Base-by-base conservation (phyloP, 1,140 invertebrate species). In the Leptopilina clavipes region DNA sequence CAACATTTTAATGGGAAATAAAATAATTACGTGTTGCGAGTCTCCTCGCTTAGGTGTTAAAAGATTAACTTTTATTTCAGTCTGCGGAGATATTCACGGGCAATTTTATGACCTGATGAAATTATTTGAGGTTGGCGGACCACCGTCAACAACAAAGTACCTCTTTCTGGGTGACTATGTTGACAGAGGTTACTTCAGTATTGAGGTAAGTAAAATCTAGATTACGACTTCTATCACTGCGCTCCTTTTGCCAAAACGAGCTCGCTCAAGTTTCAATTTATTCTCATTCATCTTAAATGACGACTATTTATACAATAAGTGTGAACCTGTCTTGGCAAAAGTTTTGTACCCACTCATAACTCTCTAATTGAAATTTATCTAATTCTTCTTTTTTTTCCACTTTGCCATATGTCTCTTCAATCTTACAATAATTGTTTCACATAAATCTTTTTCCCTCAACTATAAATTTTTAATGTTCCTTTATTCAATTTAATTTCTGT, bases 81-180 rank as follows among this genome's bases (percentile, higher is more conserved):
- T 99, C 76, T 99, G 98, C 93, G 98, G 99, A 85, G 98, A 99
- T 91, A 99, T 99, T 90, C 98, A 99, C 92, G 98, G 98, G 84
- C 98, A 99, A 92, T 99, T 99, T 92, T 99, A 99, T 93, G 98
- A 99, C 94, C 94, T 99, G 92, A 99, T 99, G 98, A 99, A 99
- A 93, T 93, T 99, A 91, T 99, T 99, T 92, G 98, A 99, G 93
- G 98, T 99, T 85, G 98, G 98, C 84, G 99, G 99, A 56, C 95
- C 97, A 83, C 98, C 98, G 85, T 96, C 98, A 85, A 95, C 95
- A 89, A 99, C 98, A 89, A 99, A 99, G 93, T 99, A 99, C 95
- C 96, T 99, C 92, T 99, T 99, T 94, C 95, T 99, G 88, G 99
- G 99, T 85, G 98, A 99, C 93, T 99, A 99, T 92, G 98, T 99